phyloP scores from a whole-genome alignment of 1,140 invertebrate species.

The Anthonomus grandis region DNA sequence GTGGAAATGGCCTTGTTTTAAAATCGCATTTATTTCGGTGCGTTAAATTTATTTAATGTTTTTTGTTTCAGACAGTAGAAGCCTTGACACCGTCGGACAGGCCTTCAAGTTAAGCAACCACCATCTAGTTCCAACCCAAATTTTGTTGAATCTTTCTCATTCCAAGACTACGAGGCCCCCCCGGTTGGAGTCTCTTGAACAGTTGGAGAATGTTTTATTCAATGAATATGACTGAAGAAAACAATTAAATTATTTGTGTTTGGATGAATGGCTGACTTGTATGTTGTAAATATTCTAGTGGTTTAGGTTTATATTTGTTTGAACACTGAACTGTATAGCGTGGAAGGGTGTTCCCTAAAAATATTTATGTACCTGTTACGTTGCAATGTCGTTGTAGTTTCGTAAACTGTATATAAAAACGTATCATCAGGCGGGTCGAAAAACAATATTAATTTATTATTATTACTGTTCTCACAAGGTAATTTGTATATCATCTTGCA shows the following conservation, averaged over 20 bases:
- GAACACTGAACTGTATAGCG: constrained; percentile 25
- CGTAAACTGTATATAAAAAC: constrained; percentile 27
- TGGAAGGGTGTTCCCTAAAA: constrained; percentile 31
- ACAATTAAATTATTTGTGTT: background rate
- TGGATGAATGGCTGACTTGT: background rate
- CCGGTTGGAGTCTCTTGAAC: background rate
- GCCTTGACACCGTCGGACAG: constrained; percentile 43
- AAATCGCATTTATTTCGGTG: constrained; percentile 10
- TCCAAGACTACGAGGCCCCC: constrained; percentile 29
- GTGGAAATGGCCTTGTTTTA: constrained; percentile 7
- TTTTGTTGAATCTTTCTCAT: constrained; percentile 13
- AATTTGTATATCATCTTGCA: background rate
- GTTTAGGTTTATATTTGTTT: constrained; percentile 5
- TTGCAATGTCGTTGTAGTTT: constrained; percentile 47
- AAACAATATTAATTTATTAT: constrained; percentile 19
- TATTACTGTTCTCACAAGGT: background rate
- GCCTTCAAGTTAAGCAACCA: constrained; percentile 1
- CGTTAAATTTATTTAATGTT: constrained; percentile 16
- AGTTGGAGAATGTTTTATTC: background rate
- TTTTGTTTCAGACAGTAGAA: constrained; percentile 46
- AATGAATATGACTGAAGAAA: background rate
- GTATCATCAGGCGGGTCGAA: constrained; percentile 32
- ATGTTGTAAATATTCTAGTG: background rate
- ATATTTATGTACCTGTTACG: constrained; percentile 44
- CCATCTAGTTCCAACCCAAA: background rate